Evolutionary conservation across 2,113 vertebrate genomes (phyloP).

Genomic region (Malaclemys terrapin): DNA sequence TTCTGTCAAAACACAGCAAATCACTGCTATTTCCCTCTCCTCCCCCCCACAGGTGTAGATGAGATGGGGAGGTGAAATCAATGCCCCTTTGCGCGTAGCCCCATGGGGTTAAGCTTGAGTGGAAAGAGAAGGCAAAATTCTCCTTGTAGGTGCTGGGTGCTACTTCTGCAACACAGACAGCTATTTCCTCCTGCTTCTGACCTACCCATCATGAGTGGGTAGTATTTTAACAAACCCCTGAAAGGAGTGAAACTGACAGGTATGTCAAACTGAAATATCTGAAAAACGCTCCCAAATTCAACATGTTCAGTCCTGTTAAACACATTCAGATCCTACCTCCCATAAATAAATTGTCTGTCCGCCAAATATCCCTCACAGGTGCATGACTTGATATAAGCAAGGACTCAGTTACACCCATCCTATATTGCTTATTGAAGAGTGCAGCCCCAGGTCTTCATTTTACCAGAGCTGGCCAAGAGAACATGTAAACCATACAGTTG

Average conservation of each 20-base stretch:
- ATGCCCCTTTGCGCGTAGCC: rapidly evolving
- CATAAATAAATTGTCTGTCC: rapidly evolving
- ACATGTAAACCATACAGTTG: not conserved
- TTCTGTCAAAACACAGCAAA: not conserved
- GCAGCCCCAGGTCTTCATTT: not conserved
- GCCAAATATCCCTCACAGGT: rapidly evolving
- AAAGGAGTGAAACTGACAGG: not conserved
- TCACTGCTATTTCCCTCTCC: not conserved
- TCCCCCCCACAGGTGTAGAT: not conserved
- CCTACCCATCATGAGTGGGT: no score
- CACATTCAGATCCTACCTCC: rapidly evolving
- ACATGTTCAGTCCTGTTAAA: rapidly evolving
- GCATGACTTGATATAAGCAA: not conserved
- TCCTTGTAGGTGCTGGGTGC: not conserved
- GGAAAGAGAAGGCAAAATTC: rapidly evolving
- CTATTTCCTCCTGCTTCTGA: not conserved
- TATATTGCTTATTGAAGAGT: not conserved
- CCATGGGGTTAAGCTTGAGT: rapidly evolving
- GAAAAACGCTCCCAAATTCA: not conserved
- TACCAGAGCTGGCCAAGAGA: not conserved
- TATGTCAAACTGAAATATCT: not conserved
- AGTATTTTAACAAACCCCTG: rapidly evolving
- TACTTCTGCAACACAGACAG: not conserved
- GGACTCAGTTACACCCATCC: not conserved
- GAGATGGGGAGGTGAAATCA: not conserved